Conservation (phyloP, 2,888 invertebrate genomes). For the Dynastes tityus region DNA sequence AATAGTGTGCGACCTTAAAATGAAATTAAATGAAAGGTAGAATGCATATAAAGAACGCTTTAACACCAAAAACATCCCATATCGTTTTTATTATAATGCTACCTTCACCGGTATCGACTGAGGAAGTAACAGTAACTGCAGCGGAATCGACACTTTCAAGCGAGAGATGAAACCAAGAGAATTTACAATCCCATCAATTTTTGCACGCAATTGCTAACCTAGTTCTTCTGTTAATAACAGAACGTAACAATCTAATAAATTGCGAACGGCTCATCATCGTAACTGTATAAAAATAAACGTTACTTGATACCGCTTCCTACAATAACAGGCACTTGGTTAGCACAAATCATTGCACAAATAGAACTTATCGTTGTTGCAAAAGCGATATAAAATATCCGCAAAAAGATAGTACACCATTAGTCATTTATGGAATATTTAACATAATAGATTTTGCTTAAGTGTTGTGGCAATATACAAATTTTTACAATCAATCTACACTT, state of each 20-base stretch:
- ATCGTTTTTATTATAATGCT: background rate
- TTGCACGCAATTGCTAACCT: slow-evolving; percentile 31
- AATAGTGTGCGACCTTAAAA: background rate
- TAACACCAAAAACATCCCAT: background rate
- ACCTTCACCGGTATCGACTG: background rate
- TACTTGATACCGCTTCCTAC: slow-evolving; percentile 19
- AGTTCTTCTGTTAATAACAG: slow-evolving; percentile 1
- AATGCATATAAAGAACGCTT: background rate
- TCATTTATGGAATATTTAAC: background rate
- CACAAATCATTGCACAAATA: slow-evolving; percentile 16
- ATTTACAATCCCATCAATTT: slow-evolving; percentile 24
- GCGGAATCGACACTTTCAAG: background rate
- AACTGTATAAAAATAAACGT: slow-evolving; percentile 37
- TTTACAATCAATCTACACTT: too few relatives aligned
- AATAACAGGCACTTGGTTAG: background rate
- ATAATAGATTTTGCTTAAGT: background rate
- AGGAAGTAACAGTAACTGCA: slow-evolving; percentile 27
- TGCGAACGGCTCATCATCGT: background rate
- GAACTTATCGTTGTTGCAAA: slow-evolving; percentile 6
- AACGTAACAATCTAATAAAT: slow-evolving; percentile 7
- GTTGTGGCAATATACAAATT: background rate
- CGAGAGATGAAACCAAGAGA: slow-evolving; percentile 9
- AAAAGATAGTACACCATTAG: slow-evolving; percentile 7
- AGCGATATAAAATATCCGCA: slow-evolving; percentile 21
- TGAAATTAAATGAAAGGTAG: background rate